Percentiles rank a stretch among this genome's conserved stretches.
Evolutionary conservation across 2,113 vertebrate genomes (phyloP).

Genomic region (Philantomba maxwellii): DNA sequence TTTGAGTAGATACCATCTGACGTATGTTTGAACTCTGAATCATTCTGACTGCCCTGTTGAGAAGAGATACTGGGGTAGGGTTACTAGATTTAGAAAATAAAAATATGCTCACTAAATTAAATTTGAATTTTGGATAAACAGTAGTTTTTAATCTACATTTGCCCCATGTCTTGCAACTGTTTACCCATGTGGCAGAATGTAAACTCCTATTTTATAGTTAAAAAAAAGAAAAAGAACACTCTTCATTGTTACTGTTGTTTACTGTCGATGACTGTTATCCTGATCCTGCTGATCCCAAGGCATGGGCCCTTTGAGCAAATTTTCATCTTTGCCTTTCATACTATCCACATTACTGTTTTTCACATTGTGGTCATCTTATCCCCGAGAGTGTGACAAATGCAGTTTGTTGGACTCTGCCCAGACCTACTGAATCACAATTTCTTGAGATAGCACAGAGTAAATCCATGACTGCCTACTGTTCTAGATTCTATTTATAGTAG

Average conservation of each 20-base stretch:
- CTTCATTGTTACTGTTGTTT: neutral
- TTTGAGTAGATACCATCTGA: neutral
- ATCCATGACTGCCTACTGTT: neutral
- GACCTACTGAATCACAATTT: neutral
- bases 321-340: neutral
- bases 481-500: neutral
- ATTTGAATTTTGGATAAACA: slow-evolving; percentile 33
- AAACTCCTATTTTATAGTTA: neutral
- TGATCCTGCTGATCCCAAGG: neutral
- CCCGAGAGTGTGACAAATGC: neutral
- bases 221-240: neutral
- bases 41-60: neutral
- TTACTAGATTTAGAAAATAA: slow-evolving; percentile 22
- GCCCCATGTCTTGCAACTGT: neutral
- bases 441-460: neutral
- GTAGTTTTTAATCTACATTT: neutral
- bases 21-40: neutral
- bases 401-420: neutral
- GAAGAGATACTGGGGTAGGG: neutral
- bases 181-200: neutral
- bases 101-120: neutral
- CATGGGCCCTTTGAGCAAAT: neutral
- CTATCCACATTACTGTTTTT: neutral
- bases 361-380: neutral
- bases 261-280: neutral